Evolutionary conservation across 1,140 invertebrate genomes (phyloP).

Genomic region (Drosophila orosa): DNA sequence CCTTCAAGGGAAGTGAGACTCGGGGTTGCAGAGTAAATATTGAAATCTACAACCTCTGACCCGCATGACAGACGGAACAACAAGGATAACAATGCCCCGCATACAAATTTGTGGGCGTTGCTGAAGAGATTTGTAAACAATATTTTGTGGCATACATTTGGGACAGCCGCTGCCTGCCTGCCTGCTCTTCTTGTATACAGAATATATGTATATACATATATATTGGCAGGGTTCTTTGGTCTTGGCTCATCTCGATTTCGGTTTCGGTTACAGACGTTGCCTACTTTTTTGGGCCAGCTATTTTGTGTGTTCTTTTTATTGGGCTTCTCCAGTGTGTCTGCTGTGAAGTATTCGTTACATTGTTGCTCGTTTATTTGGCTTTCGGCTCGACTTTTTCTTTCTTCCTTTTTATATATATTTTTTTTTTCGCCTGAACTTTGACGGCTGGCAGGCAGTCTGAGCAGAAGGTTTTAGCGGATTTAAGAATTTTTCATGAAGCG

Average conservation of each 20-base stretch:
- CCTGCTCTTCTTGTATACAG: background rate
- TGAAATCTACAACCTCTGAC: constrained; percentile 74
- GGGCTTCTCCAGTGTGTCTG: constrained; percentile 40
- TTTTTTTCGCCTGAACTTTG: constrained; percentile 30
- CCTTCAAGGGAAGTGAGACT: constrained; percentile 1
- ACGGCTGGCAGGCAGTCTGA: constrained; percentile 9
- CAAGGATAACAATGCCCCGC: constrained; percentile 69
- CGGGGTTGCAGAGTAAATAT: constrained; percentile 67
- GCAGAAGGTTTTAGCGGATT: constrained; percentile 68
- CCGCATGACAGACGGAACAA: constrained; percentile 64
- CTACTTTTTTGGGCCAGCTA: constrained; percentile 44
- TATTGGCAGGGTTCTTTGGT: constrained; percentile 44
- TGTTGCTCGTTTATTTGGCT: constrained; percentile 47
- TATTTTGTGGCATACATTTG: constrained; percentile 78
- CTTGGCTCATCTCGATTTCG: constrained; percentile 48
- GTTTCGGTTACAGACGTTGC: constrained; percentile 47
- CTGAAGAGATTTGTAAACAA: constrained; percentile 83
- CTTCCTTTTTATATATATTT: background rate
- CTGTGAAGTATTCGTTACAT: constrained; percentile 54
- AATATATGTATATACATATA: constrained; percentile 13
- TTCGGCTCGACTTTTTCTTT: constrained; percentile 28
- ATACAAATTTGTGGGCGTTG: constrained; percentile 79
- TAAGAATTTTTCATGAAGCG: constrained; percentile 69
- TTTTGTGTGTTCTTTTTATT: constrained; percentile 64
- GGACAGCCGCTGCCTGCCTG: constrained; percentile 35